Evolutionary conservation across 2,888 invertebrate species (phyloP), one percentile per base, ranked within the genome.

Genomic region (Drosophila multiciliata): DNA sequence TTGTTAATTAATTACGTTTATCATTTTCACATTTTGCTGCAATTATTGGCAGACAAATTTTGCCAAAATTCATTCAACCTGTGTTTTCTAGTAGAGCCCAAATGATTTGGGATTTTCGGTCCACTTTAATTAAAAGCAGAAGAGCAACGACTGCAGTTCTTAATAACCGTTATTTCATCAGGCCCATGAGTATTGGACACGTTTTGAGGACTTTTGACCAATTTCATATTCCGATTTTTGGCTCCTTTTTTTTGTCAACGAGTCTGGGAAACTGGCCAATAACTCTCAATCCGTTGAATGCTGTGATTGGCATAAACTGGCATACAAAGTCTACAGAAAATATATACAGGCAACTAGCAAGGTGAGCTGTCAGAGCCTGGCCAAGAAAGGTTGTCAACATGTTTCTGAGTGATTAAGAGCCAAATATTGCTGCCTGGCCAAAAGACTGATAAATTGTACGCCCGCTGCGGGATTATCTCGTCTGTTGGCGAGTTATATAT

Each of bases 1-100:
- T 49, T 78, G 29, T 73, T 69, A 73, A 81, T 79, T 77, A 77
- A 81, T 81, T 73, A 62, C 64, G 53, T 61, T 81, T 70, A 70
- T 73, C 70, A 70, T 61, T 63, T 73, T 64, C 17, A 48, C 23
- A 20, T 3, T 59, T 62, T 65, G 45, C 33, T 48, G 8, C 26
- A 15, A 15, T 33, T 36, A 20, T 45, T 12, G 20, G 20, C 45
- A 20, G 20, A 12, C 20, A 45, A 20, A 20, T 36, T 45, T 45
- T 7, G 3, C 20, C 20, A 45, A 40, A 45, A 20, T 3, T 15
- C n/a, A 1, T n/a, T 40, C 6, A n/a, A 11, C 15, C 20, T 20
- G 20, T 7, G 45, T 20, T 45, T 7, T 12, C 3, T 20, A 20
- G 7, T 15, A 8, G 8, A 45, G 7, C 4, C 15, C 12, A 7